Base-by-base conservation (phyloP, 2,888 invertebrate genomes). In the Drosophila stalkeri region DNA sequence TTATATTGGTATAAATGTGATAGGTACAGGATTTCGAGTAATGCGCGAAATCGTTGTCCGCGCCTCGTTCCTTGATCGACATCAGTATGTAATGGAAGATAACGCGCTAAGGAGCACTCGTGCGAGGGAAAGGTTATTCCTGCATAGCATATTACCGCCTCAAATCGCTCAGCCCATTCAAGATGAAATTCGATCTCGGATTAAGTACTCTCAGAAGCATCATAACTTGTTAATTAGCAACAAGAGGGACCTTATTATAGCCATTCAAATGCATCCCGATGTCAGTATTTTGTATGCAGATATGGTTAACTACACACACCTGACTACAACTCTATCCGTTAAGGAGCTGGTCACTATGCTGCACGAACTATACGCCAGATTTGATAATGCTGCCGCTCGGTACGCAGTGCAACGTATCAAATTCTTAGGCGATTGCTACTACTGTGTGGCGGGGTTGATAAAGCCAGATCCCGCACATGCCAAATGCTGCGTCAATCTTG, bases 351-450 rank as follows among this genome's bases (percentile, higher is more conserved):
- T 98, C 0, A 97, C 97, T 88, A 96, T 97, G 2, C 93, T 98
- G 20, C 98, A 98, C 90, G 98, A 98, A 90, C 94, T 98, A 0
- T 98, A 98, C 92, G 97, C 97, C 1, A 95, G 96, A 91, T 98
- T 98, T 90, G 98, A 98, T 93, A 96, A 97, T 79, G 96, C 97
- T 12, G 98, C 98, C 14, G 96, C 96, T 94, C 94, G 95, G 75
- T 94, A 95, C 74, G 95, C 95, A 78, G 97, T 97, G 0, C 94
- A 98, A 55, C 94, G 98, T 60, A 98, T 98, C 64, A 98, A 98
- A 91, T 97, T 98, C 89, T 94, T 98, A 67, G 98, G 98, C 0
- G 98, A 98, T 90, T 98, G 98, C 90, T 98, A 98, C 91, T 98
- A 98, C 92, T 98, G 98, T 90, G 97, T 98, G 2, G 96, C 97